These are phyloP conservation scores for Thripadectes ignobilis DNA, from an alignment of 2,797 vertebrate genomes.

Conservation along the genomic window DNA sequence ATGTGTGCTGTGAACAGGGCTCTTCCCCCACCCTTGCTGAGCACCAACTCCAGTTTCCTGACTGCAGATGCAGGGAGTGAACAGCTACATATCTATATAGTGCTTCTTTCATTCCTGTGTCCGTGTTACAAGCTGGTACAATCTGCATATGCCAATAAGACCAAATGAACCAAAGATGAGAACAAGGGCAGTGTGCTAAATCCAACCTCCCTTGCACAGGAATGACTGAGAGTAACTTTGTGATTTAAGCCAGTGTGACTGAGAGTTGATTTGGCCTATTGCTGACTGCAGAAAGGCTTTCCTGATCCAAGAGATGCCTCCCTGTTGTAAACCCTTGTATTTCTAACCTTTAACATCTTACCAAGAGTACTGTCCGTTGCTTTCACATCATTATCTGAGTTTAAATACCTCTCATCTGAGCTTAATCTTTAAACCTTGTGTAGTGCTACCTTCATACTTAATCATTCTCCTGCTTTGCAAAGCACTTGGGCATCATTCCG, in stretches of 20 bases:
- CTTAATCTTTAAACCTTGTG: conserved; percentile 61
- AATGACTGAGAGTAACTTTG: neutral
- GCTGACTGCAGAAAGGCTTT: conserved; percentile 11
- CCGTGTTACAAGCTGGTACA: neutral
- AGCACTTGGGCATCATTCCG: conserved; percentile 50
- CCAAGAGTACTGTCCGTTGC: conserved; percentile 49
- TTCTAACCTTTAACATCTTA: conserved; percentile 66
- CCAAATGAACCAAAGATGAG: rapidly evolving
- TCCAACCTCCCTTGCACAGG: neutral
- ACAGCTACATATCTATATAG: rapidly evolving
- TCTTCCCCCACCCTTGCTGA: neutral
- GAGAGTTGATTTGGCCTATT: conserved; percentile 37
- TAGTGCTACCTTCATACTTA: conserved; percentile 61
- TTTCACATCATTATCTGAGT: conserved; percentile 60
- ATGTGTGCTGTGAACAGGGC: no score
- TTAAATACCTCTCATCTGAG: conserved; percentile 46
- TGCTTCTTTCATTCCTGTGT: neutral
- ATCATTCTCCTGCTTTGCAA: conserved; percentile 59
- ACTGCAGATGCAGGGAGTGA: neutral
- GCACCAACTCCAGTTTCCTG: neutral
- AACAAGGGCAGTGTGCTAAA: neutral
- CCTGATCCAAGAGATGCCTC: conserved; percentile 17
- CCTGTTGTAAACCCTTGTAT: conserved; percentile 41
- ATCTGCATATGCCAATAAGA: neutral
- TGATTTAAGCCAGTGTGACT: conserved; percentile 44